Conservation (phyloP, 2,113 vertebrate species). For the Apeltes quadracus region DNA sequence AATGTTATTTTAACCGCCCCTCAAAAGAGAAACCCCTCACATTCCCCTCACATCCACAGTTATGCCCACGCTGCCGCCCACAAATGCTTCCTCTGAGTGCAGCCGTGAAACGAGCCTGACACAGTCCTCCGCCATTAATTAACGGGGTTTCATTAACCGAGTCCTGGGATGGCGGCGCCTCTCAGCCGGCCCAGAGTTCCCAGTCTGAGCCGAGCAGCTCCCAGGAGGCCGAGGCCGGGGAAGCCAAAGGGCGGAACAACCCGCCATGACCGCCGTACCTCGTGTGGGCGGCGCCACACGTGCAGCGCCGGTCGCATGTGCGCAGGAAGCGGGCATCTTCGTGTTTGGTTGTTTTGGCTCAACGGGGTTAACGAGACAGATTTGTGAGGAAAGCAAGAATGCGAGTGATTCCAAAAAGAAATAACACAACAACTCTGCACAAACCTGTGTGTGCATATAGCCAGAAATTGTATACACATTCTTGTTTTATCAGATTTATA, state of each 20-base stretch:
- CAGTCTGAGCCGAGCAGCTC: slow-evolving; percentile 39
- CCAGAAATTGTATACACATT: neutral
- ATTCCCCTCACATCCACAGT: slow-evolving; percentile 8
- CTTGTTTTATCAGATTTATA: neutral
- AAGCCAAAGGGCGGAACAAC: slow-evolving; percentile 62
- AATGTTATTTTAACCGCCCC: neutral
- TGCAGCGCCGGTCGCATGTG: neutral
- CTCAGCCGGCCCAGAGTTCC: slow-evolving; percentile 50
- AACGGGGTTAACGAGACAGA: neutral
- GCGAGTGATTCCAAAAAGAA: neutral
- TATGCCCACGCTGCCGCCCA: neutral
- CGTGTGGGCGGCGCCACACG: slow-evolving; percentile 22
- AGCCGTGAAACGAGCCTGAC: slow-evolving; percentile 26
- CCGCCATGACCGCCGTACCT: slow-evolving; percentile 40
- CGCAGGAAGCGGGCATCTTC: neutral
- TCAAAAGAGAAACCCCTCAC: no score
- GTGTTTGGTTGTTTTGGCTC: neutral
- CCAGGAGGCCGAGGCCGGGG: slow-evolving; percentile 16
- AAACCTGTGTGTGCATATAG: neutral
- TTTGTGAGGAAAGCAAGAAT: neutral
- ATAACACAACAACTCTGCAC: neutral
- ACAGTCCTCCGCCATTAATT: slow-evolving; percentile 30
- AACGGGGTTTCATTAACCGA: neutral
- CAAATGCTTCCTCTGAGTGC: slow-evolving; percentile 4
- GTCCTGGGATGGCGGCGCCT: slow-evolving; percentile 7